Conservation (phyloP, 2,888 invertebrate species). For the Danaus chrysippus region DNA sequence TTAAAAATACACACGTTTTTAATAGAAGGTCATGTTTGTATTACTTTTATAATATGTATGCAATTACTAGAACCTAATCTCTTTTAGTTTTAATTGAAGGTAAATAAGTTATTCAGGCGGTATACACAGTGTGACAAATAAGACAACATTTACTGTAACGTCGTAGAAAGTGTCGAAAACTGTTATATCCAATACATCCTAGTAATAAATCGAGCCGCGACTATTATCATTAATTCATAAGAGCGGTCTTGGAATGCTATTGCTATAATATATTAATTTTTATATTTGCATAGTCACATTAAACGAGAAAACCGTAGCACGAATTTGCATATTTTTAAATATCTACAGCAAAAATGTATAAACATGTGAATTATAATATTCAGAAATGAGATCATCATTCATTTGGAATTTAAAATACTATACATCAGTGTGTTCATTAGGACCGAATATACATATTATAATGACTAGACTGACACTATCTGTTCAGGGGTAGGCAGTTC, state of each 20-base stretch:
- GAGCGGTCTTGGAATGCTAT: constrained; percentile 9
- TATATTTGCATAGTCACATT: constrained; percentile 33
- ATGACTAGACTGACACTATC: not conserved
- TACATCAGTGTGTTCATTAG: too few species aligned
- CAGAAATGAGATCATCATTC: not conserved
- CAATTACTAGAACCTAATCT: too few species aligned
- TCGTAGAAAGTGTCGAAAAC: constrained; percentile 22
- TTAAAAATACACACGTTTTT: not conserved
- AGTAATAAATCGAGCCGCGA: constrained; percentile 14
- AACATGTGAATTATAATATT: not conserved
- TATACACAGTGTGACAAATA: too few species aligned
- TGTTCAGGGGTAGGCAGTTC: too few species aligned
- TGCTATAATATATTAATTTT: constrained; percentile 22
- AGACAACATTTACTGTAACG: not conserved
- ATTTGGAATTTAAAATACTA: not conserved
- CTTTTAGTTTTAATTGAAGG: too few species aligned
- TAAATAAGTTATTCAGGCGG: too few species aligned
- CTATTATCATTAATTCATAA: constrained; percentile 15
- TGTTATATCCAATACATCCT: constrained; percentile 9
- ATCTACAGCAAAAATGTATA: constrained; percentile 9
- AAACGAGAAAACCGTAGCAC: constrained; percentile 27
- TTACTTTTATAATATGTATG: not conserved
- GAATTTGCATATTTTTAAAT: constrained; percentile 30
- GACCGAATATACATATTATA: not conserved
- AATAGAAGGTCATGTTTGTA: not conserved